Percentiles rank a stretch among this genome's conserved stretches.
phyloP scores from a whole-genome alignment of 1,140 invertebrate species.

The Drosophila leontia region DNA sequence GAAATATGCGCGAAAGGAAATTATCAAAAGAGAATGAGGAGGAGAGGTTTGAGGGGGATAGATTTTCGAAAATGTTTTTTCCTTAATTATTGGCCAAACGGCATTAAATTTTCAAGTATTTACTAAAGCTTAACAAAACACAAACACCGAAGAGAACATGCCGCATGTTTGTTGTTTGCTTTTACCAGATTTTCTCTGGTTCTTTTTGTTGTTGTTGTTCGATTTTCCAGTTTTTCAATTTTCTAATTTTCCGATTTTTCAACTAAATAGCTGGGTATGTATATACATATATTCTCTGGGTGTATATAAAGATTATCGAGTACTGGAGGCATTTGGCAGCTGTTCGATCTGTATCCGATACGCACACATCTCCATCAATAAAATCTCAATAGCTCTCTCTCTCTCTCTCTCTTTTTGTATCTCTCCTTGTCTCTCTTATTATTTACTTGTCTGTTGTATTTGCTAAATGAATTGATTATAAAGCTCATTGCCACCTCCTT shows the following conservation, averaged over 20 bases:
- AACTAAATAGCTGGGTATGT: slow-evolving; percentile 42
- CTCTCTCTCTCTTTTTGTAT: neutral
- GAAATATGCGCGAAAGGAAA: slow-evolving; percentile 43
- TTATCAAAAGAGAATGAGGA: slow-evolving; percentile 14
- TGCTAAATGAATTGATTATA: slow-evolving; percentile 63
- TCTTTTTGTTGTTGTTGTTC: neutral
- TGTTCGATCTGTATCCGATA: slow-evolving; percentile 53
- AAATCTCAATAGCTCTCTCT: slow-evolving; percentile 17
- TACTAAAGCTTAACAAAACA: slow-evolving; percentile 82
- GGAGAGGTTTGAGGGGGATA: neutral
- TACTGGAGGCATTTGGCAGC: slow-evolving; percentile 59
- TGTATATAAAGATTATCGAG: slow-evolving; percentile 43
- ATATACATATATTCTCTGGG: slow-evolving; percentile 8
- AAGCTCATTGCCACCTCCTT: slow-evolving; percentile 36
- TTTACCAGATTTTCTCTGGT: neutral
- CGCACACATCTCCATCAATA: slow-evolving; percentile 39
- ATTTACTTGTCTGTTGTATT: slow-evolving; percentile 29
- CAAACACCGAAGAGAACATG: slow-evolving; percentile 41
- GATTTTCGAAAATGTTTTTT: slow-evolving; percentile 56
- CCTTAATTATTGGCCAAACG: slow-evolving; percentile 80
- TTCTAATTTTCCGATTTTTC: slow-evolving; percentile 2
- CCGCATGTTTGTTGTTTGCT: neutral
- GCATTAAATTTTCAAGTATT: slow-evolving; percentile 83
- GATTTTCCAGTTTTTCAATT: slow-evolving; percentile 5
- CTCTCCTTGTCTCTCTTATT: slow-evolving; percentile 3